Conservation (phyloP, 1,140 invertebrate species). For the Paraescarpia echinospica region DNA sequence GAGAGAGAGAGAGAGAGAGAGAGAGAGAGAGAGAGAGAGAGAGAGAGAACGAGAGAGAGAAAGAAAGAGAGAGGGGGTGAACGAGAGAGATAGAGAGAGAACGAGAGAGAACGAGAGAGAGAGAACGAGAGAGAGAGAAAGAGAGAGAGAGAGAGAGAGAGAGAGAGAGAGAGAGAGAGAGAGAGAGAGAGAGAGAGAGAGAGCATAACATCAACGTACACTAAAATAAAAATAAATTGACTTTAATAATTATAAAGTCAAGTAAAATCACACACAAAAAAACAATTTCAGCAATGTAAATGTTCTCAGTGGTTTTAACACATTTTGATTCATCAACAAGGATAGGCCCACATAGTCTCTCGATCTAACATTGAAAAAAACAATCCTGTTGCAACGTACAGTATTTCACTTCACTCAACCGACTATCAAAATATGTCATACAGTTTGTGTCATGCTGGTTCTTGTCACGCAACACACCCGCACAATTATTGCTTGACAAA, state of each 20-base stretch:
- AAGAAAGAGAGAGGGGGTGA: too few species aligned
- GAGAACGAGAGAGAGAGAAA: slow-evolving; percentile 9
- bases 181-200: slow-evolving; percentile 16
- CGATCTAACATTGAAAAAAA: neutral
- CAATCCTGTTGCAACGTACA: neutral
- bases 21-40: too few species aligned
- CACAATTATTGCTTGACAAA: neutral
- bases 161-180: slow-evolving; percentile 20
- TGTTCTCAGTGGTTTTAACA: neutral
- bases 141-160: slow-evolving; percentile 23
- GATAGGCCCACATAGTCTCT: neutral
- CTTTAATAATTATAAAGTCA: too few species aligned
- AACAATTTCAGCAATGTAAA: too few species aligned
- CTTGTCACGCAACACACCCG: neutral
- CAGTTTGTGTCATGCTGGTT: neutral
- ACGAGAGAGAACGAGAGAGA: too few species aligned
- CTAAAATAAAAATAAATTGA: too few species aligned
- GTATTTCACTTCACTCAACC: neutral
- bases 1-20: too few species aligned
- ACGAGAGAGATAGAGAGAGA: too few species aligned
- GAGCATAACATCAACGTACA: too few species aligned
- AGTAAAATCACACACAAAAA: too few species aligned
- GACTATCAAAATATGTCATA: neutral
- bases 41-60: too few species aligned
- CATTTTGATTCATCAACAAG: neutral